Evolutionary conservation across 2,113 vertebrate species (phyloP).

Genomic region (Sylvilagus bachmani): DNA sequence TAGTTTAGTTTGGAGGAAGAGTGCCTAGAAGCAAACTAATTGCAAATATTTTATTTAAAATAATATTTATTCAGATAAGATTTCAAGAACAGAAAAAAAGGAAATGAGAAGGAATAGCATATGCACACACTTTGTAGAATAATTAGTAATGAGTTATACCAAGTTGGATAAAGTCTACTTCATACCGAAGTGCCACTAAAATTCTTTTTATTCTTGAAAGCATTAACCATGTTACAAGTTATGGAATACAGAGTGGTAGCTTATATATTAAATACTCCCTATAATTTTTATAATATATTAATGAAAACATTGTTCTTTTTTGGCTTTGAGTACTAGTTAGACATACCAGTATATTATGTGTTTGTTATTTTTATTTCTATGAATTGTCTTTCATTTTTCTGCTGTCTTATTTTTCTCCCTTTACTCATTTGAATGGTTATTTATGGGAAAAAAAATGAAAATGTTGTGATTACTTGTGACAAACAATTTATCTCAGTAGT

Average conservation of each 20-base stretch:
- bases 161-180: not conserved
- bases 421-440: not conserved
- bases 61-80: not conserved
- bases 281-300: slow-evolving; percentile 29
- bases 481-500: not conserved
- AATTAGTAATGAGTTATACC: not conserved
- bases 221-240: not conserved
- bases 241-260: not conserved
- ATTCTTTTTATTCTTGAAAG: not conserved
- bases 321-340: not conserved
- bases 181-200: not conserved
- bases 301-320: not conserved
- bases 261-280: not conserved
- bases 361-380: slow-evolving; percentile 16
- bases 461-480: not conserved
- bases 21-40: not conserved
- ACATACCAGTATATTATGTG: not conserved
- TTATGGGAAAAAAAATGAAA: slow-evolving; percentile 13
- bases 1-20: not conserved
- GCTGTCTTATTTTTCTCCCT: not conserved
- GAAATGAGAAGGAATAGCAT: not conserved
- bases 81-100: not conserved
- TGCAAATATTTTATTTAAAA: not conserved
- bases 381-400: not conserved
- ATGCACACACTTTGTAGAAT: not conserved